Conservation (phyloP, 2,888 invertebrate genomes). For the Tetranychus truncatus region DNA sequence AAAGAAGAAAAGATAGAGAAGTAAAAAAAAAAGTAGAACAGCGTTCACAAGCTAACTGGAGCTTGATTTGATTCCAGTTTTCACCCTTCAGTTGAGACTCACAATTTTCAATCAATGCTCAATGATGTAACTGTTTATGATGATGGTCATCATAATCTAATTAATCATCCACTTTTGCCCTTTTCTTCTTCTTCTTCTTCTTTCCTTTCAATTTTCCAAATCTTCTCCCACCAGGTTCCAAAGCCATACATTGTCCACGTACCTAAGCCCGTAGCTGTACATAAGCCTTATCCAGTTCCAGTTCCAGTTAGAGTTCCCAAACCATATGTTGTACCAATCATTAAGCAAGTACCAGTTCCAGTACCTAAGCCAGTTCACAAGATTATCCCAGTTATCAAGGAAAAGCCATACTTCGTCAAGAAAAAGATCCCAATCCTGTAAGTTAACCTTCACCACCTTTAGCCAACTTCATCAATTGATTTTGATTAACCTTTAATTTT, state of each 20-base stretch:
- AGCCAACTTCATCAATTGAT: not conserved
- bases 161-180: not conserved
- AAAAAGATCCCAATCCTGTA: slow-evolving; percentile 28
- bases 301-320: slow-evolving; percentile 20
- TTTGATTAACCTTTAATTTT: not conserved
- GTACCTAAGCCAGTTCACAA: slow-evolving; percentile 28
- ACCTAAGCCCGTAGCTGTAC: slow-evolving; percentile 27
- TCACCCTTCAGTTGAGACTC: not conserved
- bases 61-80: slow-evolving; percentile 6
- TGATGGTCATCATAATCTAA: not conserved
- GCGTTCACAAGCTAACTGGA: not conserved
- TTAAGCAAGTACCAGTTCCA: slow-evolving; percentile 22
- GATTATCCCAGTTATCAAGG: slow-evolving; percentile 27
- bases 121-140: not conserved
- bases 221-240: slow-evolving; percentile 23
- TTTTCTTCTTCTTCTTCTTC: not conserved
- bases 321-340: slow-evolving; percentile 9
- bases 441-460: slow-evolving; percentile 18
- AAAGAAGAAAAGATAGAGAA: not conserved
- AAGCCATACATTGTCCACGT: slow-evolving; percentile 28
- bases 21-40: not conserved
- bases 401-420: slow-evolving; percentile 27
- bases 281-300: slow-evolving; percentile 24
- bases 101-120: not conserved
- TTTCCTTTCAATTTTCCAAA: not conserved